Evolutionary conservation across 2,113 vertebrate species (phyloP), one percentile per base, ranked within the genome.

Genomic region (Urocolius indicus): DNA sequence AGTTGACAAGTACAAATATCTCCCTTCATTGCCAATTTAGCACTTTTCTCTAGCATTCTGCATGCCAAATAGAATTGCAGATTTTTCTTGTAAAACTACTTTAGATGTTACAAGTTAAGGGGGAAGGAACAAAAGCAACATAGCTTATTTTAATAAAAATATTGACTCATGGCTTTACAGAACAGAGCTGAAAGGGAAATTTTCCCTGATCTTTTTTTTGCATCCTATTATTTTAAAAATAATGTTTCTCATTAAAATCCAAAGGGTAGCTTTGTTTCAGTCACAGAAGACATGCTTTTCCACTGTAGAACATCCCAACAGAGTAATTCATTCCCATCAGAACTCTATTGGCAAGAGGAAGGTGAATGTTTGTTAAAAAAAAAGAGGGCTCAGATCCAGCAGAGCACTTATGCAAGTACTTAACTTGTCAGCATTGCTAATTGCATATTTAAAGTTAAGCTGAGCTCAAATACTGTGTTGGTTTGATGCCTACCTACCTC

Each of bases 1-100:
- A 90, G 20, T 19, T 78, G 86, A 92, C 77, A 89, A 87, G 90
- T 49, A 80, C 71, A 96, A 94, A 95, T 91, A 90, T 79, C 82
- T 80, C 27, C 49, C 41, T 93, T 90, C 11, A 6, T 82, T 95
- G 88, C 54, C 58, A 93, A 11, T 87, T 96, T 72, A 84, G 48
- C 66, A 84, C 29, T 93, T 94, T 84, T 79, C 41, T 82, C 45
- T 58, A 71, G 18, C 29, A 27, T 68, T 92, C 66, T 80, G 21
- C 21, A 52, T 65, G 77, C 63, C 72, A 82, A 73, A 51, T 24
- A 69, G 34, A 95, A 89, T 26, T 68, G 62, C 57, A 83, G 43
- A 54, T 73, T 87, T 87, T 79, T 41, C 43, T 85, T 66, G 46
- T 74, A 85, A 94, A 86, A 76, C 16, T 45, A 34, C 58, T 87